Conservation (phyloP, 2,113 vertebrate species). For the Trachemys scripta region DNA sequence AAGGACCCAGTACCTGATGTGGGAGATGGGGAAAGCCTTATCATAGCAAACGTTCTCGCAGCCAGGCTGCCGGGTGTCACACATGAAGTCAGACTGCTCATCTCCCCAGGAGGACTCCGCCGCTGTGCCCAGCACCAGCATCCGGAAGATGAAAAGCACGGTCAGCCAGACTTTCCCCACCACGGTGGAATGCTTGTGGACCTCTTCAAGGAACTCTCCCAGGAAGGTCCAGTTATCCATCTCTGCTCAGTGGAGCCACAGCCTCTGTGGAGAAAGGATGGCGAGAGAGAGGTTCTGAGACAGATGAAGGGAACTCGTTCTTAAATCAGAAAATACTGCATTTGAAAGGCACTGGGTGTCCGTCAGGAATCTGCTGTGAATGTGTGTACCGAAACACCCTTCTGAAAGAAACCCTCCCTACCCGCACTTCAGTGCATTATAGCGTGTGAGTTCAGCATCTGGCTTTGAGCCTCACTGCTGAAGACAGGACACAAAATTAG, state of each 20-base stretch:
- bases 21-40: constrained; percentile 96
- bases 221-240: constrained; percentile 99
- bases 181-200: constrained; percentile 97
- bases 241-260: constrained; percentile 62
- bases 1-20: constrained; percentile 97
- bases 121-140: constrained; percentile 94
- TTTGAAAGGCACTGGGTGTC: background rate
- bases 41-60: constrained; percentile 97
- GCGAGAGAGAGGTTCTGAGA: background rate
- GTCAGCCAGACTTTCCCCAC: constrained; percentile 98
- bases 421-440: background rate
- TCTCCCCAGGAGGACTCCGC: constrained; percentile 98
- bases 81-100: constrained; percentile 95
- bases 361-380: background rate
- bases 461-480: background rate
- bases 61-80: constrained; percentile 93
- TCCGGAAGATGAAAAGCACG: constrained; percentile 97
- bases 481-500: background rate
- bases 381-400: background rate
- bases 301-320: background rate
- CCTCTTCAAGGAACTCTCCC: constrained; percentile 95
- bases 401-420: background rate
- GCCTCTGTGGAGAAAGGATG: constrained; percentile 48
- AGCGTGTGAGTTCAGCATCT: background rate
- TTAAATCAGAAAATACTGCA: background rate